Conservation (phyloP, 2,888 invertebrate species). For the Mythimna pallens region DNA sequence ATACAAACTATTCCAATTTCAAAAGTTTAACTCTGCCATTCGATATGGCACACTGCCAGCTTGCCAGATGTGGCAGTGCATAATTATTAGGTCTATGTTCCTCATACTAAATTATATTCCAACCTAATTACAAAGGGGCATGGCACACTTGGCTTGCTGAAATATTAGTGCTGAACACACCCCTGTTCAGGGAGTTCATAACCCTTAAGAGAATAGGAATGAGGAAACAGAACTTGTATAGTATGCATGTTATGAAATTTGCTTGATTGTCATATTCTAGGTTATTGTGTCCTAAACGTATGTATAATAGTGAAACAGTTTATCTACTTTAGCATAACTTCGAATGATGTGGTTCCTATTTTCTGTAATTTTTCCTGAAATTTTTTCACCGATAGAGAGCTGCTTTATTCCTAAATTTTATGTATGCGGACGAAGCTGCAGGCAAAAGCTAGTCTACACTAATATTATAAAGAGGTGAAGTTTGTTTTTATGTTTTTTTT, state of each 20-base stretch:
- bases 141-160: conserved; percentile 35
- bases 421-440: too few species aligned
- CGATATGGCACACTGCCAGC: conserved; percentile 68
- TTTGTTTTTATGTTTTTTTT: too few species aligned
- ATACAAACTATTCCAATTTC: conserved; percentile 46
- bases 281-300: not conserved
- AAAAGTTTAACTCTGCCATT: conserved; percentile 47
- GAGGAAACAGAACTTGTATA: not conserved
- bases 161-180: conserved; percentile 39
- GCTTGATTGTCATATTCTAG: not conserved
- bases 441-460: too few species aligned
- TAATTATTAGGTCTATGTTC: conserved; percentile 66
- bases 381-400: too few species aligned
- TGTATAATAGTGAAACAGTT: not conserved
- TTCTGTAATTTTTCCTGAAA: too few species aligned
- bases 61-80: conserved; percentile 66
- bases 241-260: not conserved
- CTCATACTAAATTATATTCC: conserved; percentile 67
- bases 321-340: not conserved
- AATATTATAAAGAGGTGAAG: too few species aligned
- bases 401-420: too few species aligned
- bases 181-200: conserved; percentile 22
- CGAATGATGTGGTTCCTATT: not conserved
- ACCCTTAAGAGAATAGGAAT: not conserved
- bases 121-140: conserved; percentile 65